Percentiles rank a stretch among this genome's conserved stretches.
Conservation (phyloP, 2,797 vertebrate genomes). For the Toxotes lorentzi region DNA sequence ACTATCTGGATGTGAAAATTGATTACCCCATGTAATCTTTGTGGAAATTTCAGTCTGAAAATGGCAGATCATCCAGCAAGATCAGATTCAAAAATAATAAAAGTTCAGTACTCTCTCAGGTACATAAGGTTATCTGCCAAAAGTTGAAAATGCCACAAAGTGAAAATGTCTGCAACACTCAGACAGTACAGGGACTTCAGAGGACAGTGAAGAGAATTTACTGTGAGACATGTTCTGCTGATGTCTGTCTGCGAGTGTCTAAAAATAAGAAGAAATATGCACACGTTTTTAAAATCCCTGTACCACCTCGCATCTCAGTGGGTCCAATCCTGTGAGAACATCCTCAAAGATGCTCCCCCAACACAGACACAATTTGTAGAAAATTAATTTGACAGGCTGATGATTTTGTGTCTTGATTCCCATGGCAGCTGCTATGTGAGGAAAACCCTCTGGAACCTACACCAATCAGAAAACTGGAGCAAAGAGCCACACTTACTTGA, state of each 20-base stretch:
- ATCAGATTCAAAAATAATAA: not conserved
- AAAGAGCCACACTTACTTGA: conserved; percentile 90
- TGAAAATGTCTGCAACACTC: conserved; percentile 2
- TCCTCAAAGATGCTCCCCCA: not conserved
- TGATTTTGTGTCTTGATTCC: not conserved
- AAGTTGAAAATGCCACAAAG: not conserved
- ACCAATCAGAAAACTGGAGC: conserved; percentile 15
- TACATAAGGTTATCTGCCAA: not conserved
- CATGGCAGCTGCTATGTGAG: conserved; percentile 1
- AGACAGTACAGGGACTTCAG: not conserved
- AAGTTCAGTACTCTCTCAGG: not conserved
- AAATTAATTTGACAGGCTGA: conserved; percentile 5
- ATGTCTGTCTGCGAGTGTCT: not conserved
- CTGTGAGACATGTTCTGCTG: not conserved
- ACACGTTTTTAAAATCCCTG: conserved; percentile 6
- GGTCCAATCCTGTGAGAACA: conserved; percentile 3
- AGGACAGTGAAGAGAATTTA: not conserved
- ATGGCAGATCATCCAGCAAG: not conserved
- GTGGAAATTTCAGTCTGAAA: not conserved
- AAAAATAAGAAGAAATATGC: not conserved
- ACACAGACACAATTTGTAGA: not conserved
- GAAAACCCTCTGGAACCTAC: conserved; percentile 8
- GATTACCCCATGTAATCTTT: not conserved
- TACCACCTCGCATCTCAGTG: not conserved
- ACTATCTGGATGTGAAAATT: conserved; percentile 14